These are phyloP conservation scores for Drosophila multiciliata DNA, from an alignment of 2,888 invertebrate genomes.

Conservation along the genomic window DNA sequence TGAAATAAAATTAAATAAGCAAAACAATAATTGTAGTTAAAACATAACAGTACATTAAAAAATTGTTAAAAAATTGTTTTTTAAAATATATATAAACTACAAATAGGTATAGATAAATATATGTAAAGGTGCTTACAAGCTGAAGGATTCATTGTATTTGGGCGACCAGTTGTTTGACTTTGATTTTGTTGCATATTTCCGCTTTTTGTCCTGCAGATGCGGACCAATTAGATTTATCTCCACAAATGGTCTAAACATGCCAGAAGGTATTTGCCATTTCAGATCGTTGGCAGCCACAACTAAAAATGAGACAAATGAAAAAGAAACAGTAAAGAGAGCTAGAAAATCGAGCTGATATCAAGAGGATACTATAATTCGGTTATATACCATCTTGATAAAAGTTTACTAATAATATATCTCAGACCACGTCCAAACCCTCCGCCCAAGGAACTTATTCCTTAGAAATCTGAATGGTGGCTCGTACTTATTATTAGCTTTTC, in stretches of 20 bases:
- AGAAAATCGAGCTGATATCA: not conserved
- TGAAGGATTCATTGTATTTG: constrained; percentile 99
- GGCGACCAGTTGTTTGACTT: constrained; percentile 99
- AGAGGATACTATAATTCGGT: not conserved
- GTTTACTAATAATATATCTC: not conserved
- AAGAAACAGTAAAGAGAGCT: not conserved
- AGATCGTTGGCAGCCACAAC: constrained; percentile 99
- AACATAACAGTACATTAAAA: not conserved
- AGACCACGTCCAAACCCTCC: no score
- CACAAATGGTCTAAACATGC: constrained; percentile 99
- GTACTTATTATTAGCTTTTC: no score
- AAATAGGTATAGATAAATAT: not conserved
- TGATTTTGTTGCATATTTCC: constrained; percentile 99
- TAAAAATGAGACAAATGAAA: constrained; percentile 84
- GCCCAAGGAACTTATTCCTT: no score
- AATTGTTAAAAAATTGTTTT: not conserved
- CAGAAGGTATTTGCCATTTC: constrained; percentile 98
- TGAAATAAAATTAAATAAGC: not conserved
- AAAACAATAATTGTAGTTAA: not conserved
- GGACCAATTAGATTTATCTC: constrained; percentile 99
- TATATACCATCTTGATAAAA: not conserved
- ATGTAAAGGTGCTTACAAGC: constrained; percentile 92
- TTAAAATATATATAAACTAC: not conserved
- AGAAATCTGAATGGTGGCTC: no score
- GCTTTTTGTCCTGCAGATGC: constrained; percentile 97